A percentile compares a stretch with the other conserved stretches of the same genome.
Conservation (phyloP, 2,888 invertebrate species). For the Lepidochitona cinerea region DNA sequence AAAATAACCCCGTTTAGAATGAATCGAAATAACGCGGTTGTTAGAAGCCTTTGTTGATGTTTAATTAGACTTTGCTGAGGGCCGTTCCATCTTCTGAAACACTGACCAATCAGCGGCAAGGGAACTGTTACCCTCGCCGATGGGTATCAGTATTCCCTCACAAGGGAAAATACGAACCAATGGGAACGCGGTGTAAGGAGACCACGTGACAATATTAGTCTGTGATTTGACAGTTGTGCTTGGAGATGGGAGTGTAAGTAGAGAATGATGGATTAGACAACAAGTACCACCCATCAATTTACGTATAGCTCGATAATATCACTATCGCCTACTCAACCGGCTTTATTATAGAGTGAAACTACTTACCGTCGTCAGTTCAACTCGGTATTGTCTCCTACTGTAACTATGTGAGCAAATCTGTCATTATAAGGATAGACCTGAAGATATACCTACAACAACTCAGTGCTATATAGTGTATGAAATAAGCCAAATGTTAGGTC, state of each 20-base stretch:
- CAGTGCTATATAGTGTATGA: not conserved
- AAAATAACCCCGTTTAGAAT: not conserved
- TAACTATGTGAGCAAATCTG: not conserved
- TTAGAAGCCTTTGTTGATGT: not conserved
- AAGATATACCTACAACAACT: not conserved
- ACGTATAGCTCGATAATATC: not conserved
- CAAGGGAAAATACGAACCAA: not conserved
- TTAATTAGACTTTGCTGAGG: no score
- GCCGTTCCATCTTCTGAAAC: not conserved
- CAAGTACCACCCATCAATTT: slow-evolving; percentile 3
- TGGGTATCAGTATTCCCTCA: not conserved
- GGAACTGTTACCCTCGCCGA: not conserved
- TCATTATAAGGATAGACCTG: not conserved
- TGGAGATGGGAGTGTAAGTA: not conserved
- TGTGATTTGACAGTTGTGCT: not conserved
- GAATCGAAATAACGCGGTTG: not conserved
- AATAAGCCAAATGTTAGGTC: slow-evolving; percentile 3
- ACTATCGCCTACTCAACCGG: not conserved
- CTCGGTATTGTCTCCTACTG: not conserved
- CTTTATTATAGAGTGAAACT: slow-evolving; percentile 3
- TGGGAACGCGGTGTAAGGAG: not conserved
- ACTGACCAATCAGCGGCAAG: not conserved
- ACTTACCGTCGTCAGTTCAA: not conserved
- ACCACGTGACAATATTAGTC: not conserved
- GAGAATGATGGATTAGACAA: not conserved